Conservation (phyloP, 2,113 vertebrate species). For the Carettochelys insculpta region DNA sequence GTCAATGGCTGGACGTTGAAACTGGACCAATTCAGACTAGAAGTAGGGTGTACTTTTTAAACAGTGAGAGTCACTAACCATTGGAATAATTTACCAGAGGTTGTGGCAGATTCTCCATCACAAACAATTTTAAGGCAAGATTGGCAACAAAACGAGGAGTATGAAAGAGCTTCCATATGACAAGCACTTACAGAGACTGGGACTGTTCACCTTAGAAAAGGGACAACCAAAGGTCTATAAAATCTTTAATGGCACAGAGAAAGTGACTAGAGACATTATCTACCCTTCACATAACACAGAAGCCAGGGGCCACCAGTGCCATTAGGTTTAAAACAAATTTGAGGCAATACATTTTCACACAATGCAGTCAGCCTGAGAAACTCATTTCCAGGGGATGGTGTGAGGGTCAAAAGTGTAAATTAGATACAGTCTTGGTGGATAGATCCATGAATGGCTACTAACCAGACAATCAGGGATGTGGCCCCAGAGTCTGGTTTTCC, state of each 20-base stretch:
- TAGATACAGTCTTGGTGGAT: neutral
- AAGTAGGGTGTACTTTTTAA: neutral
- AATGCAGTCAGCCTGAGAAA: neutral
- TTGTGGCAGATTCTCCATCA: neutral
- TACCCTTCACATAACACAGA: neutral
- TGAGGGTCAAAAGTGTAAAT: neutral
- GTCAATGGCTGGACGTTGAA: neutral
- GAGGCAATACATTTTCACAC: neutral
- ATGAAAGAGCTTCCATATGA: neutral
- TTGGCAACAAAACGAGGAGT: neutral
- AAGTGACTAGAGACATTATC: neutral
- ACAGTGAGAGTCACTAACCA: neutral
- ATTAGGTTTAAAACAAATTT: neutral
- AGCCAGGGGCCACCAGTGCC: neutral
- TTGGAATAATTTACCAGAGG: neutral
- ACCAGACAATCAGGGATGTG: neutral
- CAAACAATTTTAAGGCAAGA: neutral
- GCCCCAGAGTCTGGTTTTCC: no score
- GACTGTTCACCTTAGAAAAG: neutral
- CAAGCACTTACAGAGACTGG: neutral
- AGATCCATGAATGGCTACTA: neutral
- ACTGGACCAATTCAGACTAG: neutral
- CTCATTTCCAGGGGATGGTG: neutral
- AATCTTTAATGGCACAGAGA: neutral
- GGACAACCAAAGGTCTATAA: neutral